Evolutionary conservation across 35 echinoderm and acorn worm genomes (phyloP), one percentile per base, ranked within the genome.

Genomic region (Stichopus chloronotus): DNA sequence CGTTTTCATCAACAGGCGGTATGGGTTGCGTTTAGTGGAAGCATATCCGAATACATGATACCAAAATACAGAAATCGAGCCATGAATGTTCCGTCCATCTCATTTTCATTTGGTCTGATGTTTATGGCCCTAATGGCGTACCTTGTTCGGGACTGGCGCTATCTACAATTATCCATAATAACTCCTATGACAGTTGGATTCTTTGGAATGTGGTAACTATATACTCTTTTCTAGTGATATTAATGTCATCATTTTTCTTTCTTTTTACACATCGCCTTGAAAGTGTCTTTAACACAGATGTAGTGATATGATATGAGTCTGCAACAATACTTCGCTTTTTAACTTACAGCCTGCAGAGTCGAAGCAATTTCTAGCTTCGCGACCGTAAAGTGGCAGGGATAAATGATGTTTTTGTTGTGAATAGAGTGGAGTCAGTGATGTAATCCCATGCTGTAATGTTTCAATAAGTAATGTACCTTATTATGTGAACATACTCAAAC

Each of bases 71-170:
- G 82, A 85, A 85, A 58, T 5, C 22, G 82, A 56, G 82, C 82
- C n/a, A 7, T 85, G 82, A 58, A 25, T 7, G 53, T 56, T 21
- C 43, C 82, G 4, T 9, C 20, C 7, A 85, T 56, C 14, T 21
- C 82, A 9, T 55, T 56, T 19, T 56, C 82, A 9, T 56, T 85
- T 21, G 82, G 82, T 11, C 52, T 85, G 82, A 85, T 85, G 56
- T 56, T 85, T 56, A 56, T 85, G 82, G 30, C 82, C 8, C 21
- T 85, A 11, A 9, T 58, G 82, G 82, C 82, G 82, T 85, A 55
- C 82, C 82, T 85, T 58, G 57, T 85, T 56, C 82, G 82, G 10
- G 82, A 85, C 52, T 85, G 82, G 82, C 5, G 82, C 6, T 85
- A 85, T 53, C 52, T 85, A 55, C 82, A 85, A 21, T n/a, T 85